phyloP scores from a whole-genome alignment of 2,888 invertebrate genomes.

The Philereme transversata region DNA sequence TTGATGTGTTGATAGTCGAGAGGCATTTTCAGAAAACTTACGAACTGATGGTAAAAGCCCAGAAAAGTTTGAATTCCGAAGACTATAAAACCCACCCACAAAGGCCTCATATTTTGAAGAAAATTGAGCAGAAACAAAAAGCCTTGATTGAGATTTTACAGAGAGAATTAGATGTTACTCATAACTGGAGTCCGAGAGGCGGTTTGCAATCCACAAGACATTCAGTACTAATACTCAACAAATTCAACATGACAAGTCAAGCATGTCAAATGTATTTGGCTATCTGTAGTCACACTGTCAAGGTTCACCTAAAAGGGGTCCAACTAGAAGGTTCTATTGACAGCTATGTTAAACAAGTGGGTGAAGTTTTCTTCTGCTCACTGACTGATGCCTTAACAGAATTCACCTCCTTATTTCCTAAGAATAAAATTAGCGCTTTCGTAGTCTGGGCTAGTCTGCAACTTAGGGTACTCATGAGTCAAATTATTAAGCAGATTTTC shows the following conservation, averaged over 20 bases:
- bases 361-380: slow-evolving; percentile 93
- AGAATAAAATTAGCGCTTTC: slow-evolving; percentile 86
- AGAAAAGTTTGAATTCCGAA: slow-evolving; percentile 66
- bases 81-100: slow-evolving; percentile 72
- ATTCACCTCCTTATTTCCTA: slow-evolving; percentile 89
- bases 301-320: slow-evolving; percentile 91
- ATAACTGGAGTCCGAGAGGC: slow-evolving; percentile 95
- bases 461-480: slow-evolving; percentile 90
- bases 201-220: slow-evolving; percentile 93
- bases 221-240: slow-evolving; percentile 92
- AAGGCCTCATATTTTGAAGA: slow-evolving; percentile 67
- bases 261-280: slow-evolving; percentile 93
- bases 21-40: slow-evolving; percentile 97
- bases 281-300: slow-evolving; percentile 91
- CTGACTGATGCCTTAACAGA: slow-evolving; percentile 87
- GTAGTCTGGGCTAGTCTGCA: slow-evolving; percentile 96
- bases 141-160: slow-evolving; percentile 93
- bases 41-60: slow-evolving; percentile 87
- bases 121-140: slow-evolving; percentile 89
- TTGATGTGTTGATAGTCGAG: slow-evolving; percentile 97
- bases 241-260: slow-evolving; percentile 86
- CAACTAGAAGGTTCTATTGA: slow-evolving; percentile 91
- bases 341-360: slow-evolving; percentile 91
- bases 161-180: slow-evolving; percentile 94
- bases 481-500: slow-evolving; percentile 94